Base-by-base conservation (phyloP, 1,140 invertebrate species). In the Musca domestica region DNA sequence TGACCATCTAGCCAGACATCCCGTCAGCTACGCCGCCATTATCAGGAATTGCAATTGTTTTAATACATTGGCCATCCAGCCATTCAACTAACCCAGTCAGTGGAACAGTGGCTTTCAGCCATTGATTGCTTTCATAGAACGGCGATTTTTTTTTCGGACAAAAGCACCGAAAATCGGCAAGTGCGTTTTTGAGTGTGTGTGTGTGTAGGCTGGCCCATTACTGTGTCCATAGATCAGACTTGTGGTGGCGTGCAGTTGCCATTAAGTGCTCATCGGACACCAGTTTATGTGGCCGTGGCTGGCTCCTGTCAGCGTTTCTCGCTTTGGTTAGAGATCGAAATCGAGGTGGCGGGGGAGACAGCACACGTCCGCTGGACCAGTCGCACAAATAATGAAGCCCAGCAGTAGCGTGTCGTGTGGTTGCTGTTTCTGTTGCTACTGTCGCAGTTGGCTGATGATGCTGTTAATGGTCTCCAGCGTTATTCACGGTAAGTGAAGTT, bases 371-470 rank as follows among this genome's bases (percentile, higher is more conserved):
- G 56, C 56, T 61, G 56, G 56, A 34, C 27, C 20, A 61, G 56
- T 61, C 64, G 30, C 64, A 25, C 65, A 49, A 66, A 66, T 54
- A 66, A 66, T 66, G 65, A 66, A 66, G 65, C 65, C 23, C 65
- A 66, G 63, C 63, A 64, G 63, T 49, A 64, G 63, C 20, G 23
- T 46, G 63, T 48, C 23, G 41, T 49, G 63, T 64, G 41, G 65
- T 52, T 54, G 65, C 65, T 66, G 65, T 54, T 66, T 54, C 20
- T 52, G 47, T 66, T 66, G 65, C 65, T 52, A 41, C 51, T 66
- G 65, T 49, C 47, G 47, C 65, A 20, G 47, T 52, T 66, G 65
- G 65, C 51, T 66, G 34, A 66, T 49, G 51, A 22, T 66, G 65
- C 49, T 66, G 65, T 41, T 66, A 66, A 49, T 66, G 41, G 65